Conservation (phyloP, 2,888 invertebrate species). For the Aphodius granarius region DNA sequence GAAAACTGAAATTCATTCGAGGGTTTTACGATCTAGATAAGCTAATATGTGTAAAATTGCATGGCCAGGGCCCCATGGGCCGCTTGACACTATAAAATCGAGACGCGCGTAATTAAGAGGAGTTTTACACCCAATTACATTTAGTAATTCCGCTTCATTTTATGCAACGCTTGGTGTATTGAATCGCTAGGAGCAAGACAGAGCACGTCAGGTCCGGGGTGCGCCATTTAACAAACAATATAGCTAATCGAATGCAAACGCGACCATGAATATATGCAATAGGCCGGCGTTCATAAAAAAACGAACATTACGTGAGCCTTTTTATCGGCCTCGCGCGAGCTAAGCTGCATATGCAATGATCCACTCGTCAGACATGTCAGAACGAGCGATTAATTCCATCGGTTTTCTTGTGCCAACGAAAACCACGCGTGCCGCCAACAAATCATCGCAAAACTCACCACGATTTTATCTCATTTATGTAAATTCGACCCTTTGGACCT, state of each 20-base stretch:
- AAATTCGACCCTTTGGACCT: neutral
- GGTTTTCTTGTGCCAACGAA: neutral
- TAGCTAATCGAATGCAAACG: neutral
- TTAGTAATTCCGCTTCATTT: neutral
- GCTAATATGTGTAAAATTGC: slow-evolving; percentile 14
- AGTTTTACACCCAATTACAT: neutral
- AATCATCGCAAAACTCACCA: neutral
- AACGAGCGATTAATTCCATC: neutral
- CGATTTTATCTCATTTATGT: neutral
- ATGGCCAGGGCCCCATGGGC: slow-evolving; percentile 2
- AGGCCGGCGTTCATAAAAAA: neutral
- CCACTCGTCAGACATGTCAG: neutral
- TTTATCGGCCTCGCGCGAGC: slow-evolving; percentile 3
- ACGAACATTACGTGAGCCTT: neutral
- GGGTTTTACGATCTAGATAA: slow-evolving; percentile 10
- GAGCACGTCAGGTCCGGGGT: neutral
- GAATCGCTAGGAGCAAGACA: neutral
- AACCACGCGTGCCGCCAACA: neutral
- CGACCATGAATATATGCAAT: neutral
- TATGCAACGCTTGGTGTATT: neutral
- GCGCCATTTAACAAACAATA: neutral
- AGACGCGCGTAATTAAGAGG: neutral
- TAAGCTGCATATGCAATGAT: slow-evolving; percentile 6
- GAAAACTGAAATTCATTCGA: slow-evolving; percentile 1
- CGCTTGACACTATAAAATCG: slow-evolving; percentile 6